Conservation (phyloP, 2,888 invertebrate genomes). For the Nematopogon swammerdamellus region DNA sequence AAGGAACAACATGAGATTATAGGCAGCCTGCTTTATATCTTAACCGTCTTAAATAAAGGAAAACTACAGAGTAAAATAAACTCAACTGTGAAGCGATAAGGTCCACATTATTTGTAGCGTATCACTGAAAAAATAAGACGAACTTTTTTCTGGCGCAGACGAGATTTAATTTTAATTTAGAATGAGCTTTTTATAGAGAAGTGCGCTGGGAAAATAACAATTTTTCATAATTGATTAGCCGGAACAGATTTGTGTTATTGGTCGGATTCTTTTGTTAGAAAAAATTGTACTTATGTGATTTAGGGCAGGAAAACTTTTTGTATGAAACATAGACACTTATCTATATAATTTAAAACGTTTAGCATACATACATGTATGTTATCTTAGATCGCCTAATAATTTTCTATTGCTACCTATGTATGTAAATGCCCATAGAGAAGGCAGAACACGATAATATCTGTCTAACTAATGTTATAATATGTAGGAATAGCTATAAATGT, state of each 20-base stretch:
- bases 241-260: conserved; percentile 50
- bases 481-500: too few species aligned
- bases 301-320: too few species aligned
- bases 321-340: too few species aligned
- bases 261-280: conserved; percentile 48
- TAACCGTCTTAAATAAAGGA: background rate
- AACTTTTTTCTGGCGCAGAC: conserved; percentile 34
- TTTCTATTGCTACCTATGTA: too few species aligned
- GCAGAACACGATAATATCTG: too few species aligned
- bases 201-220: conserved; percentile 39
- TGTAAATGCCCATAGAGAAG: too few species aligned
- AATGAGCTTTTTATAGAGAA: conserved; percentile 53
- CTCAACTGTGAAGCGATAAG: background rate
- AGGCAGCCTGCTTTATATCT: background rate
- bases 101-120: too few species aligned
- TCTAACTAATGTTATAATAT: too few species aligned
- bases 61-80: background rate
- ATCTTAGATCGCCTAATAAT: too few species aligned
- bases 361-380: too few species aligned
- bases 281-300: too few species aligned
- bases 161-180: conserved; percentile 56
- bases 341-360: too few species aligned
- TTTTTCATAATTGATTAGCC: conserved; percentile 55
- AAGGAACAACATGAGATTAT: conserved; percentile 51
- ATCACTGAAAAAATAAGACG: conserved; percentile 7